A percentile compares a stretch with the other conserved stretches of the same genome.
phyloP scores from a whole-genome alignment of 2,888 invertebrate genomes.

The Plemyria rubiginata region DNA sequence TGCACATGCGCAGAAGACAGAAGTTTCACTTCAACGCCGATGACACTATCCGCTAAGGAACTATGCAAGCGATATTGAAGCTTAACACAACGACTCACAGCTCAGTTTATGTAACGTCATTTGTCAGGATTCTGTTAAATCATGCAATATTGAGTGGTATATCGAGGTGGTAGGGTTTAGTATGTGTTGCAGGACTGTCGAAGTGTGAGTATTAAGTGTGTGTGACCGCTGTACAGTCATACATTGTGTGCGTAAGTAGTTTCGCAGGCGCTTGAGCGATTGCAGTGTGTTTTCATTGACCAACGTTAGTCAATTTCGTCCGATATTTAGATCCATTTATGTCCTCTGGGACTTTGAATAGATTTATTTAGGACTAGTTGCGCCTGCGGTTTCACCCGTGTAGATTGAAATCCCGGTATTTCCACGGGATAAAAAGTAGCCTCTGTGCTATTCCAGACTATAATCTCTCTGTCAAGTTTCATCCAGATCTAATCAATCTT shows the following conservation, averaged over 20 bases:
- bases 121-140: not conserved
- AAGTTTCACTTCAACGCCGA: constrained; percentile 21
- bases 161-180: not conserved
- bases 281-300: constrained; percentile 38
- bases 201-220: constrained; percentile 22
- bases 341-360: no score
- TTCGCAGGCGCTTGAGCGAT: constrained; percentile 72
- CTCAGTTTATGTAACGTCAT: not conserved
- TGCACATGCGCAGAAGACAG: constrained; percentile 39
- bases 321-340: not conserved
- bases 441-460: no score
- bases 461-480: no score
- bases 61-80: constrained; percentile 6
- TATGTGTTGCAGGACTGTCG: not conserved
- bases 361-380: no score
- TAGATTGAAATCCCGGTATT: no score
- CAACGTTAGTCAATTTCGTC: constrained; percentile 43
- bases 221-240: constrained; percentile 23
- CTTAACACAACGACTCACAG: not conserved
- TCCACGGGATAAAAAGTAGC: no score
- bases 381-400: no score
- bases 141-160: not conserved
- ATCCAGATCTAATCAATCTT: no score
- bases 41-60: not conserved
- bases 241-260: constrained; percentile 65